Percentiles rank a stretch among this genome's conserved stretches.
Evolutionary conservation across 2,888 invertebrate species (phyloP).

Genomic region (Campaea margaritaria): DNA sequence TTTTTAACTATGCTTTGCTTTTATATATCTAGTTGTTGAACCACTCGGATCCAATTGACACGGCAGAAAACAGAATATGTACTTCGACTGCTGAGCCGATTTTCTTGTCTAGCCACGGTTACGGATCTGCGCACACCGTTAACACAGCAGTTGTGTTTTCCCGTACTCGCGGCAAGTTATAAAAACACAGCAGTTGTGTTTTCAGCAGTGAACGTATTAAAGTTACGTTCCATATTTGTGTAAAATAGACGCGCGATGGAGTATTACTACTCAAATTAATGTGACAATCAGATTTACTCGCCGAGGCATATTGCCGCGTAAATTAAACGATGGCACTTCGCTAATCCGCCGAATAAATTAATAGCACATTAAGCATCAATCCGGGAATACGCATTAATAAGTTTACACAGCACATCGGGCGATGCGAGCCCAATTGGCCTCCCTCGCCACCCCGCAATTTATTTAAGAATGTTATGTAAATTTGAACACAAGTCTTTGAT

Average conservation of each 20-base stretch:
- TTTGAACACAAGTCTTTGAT: constrained; percentile 85
- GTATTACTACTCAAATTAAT: constrained; percentile 6
- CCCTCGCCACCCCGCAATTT: constrained; percentile 77
- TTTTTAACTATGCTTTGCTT: too few relatives aligned
- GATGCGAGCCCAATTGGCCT: constrained; percentile 61
- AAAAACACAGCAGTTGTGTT: too few relatives aligned
- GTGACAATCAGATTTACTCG: constrained; percentile 13
- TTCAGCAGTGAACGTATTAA: too few relatives aligned
- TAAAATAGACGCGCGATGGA: neutral
- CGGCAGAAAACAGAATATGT: too few relatives aligned
- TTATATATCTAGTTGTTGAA: too few relatives aligned
- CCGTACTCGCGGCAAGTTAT: too few relatives aligned
- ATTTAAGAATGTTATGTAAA: constrained; percentile 86
- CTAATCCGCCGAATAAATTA: constrained; percentile 77
- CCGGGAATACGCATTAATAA: constrained; percentile 75
- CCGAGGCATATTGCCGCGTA: constrained; percentile 36
- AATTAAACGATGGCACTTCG: constrained; percentile 66
- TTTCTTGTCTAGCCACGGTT: too few relatives aligned
- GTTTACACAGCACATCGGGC: constrained; percentile 66
- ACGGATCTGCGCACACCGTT: too few relatives aligned
- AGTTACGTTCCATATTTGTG: too few relatives aligned
- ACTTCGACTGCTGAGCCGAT: too few relatives aligned
- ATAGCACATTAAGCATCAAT: constrained; percentile 77
- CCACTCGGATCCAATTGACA: too few relatives aligned
- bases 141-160: too few relatives aligned